These are phyloP conservation scores for Rhombomys opimus DNA, from an alignment of 2,113 vertebrate genomes.

Conservation along the genomic window DNA sequence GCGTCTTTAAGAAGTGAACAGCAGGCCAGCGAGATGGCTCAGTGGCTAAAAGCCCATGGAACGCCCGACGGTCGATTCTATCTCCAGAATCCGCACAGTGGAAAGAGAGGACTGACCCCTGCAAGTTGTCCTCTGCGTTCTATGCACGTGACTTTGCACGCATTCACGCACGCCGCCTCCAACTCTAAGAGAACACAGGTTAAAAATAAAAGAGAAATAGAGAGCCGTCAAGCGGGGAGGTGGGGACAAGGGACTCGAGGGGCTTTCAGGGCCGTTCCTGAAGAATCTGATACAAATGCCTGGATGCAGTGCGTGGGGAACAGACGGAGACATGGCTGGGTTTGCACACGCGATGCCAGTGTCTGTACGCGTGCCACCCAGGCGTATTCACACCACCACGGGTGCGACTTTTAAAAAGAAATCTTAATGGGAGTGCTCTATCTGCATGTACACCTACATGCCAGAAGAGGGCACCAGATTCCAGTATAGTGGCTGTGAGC, in stretches of 20 bases:
- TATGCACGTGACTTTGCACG: neutral
- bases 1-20: neutral
- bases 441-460: too few species aligned
- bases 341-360: neutral
- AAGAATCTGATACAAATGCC: too few species aligned
- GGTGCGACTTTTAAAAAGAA: neutral
- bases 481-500: too few species aligned
- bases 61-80: neutral
- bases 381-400: neutral
- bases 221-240: neutral
- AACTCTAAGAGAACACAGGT: neutral
- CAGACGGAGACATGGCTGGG: neutral
- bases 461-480: too few species aligned
- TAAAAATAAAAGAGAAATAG: neutral
- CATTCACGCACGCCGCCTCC: neutral
- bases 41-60: neutral
- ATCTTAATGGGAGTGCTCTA: too few species aligned
- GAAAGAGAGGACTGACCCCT: neutral
- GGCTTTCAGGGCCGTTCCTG: too few species aligned
- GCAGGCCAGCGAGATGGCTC: neutral
- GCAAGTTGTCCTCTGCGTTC: neutral
- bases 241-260: neutral
- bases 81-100: neutral
- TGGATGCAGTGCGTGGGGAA: fast-evolving
- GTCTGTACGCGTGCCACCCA: neutral